These are phyloP conservation scores for Heteronetta atricapilla DNA, from an alignment of 2,113 vertebrate genomes.

Conservation along the genomic window DNA sequence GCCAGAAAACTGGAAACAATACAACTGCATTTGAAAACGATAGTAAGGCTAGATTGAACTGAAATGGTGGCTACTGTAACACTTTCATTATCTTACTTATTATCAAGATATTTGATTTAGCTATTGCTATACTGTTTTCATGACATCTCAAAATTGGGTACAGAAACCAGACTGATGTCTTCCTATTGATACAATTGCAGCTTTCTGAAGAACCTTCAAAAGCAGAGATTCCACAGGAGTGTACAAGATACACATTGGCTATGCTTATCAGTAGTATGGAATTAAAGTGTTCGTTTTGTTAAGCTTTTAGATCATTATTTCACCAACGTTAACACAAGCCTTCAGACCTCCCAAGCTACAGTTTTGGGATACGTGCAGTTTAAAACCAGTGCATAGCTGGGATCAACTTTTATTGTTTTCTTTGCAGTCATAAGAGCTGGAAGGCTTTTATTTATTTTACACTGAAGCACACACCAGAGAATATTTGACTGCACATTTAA, in stretches of 20 bases:
- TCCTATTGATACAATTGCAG: background rate
- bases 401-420: background rate
- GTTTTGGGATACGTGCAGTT: background rate
- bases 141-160: background rate
- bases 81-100: background rate
- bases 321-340: background rate
- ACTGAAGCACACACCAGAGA: background rate
- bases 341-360: background rate
- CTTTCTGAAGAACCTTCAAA: background rate
- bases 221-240: background rate
- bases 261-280: background rate
- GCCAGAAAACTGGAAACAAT: background rate
- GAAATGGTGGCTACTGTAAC: background rate
- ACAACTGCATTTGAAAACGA: background rate
- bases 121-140: background rate
- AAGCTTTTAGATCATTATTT: background rate
- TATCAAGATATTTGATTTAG: background rate
- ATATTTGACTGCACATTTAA: slow-evolving; percentile 12
- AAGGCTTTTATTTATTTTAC: background rate
- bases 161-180: background rate
- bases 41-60: background rate
- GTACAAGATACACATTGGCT: background rate
- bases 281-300: background rate
- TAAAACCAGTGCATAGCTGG: background rate
- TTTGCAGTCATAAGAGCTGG: background rate